A percentile compares a stretch with the other conserved stretches of the same genome.
These are phyloP conservation scores for Musca domestica DNA, from an alignment of 1,140 invertebrate genomes.

Conservation along the genomic window DNA sequence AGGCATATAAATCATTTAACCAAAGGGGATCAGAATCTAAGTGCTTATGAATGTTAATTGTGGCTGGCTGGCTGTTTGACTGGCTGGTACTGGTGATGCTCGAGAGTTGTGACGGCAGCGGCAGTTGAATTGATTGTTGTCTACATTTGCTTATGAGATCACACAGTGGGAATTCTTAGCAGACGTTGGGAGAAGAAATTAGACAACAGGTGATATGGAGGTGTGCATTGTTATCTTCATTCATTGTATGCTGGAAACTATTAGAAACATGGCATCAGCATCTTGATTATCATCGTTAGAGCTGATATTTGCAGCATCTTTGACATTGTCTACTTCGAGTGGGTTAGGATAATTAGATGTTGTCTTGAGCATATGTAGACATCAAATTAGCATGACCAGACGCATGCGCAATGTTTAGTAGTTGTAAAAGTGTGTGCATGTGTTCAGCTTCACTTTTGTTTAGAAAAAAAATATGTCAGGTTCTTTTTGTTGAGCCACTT, in stretches of 20 bases:
- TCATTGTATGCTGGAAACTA: too few species aligned
- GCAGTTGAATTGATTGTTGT: background rate
- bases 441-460: constrained; percentile 17
- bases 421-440: constrained; percentile 5
- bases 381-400: constrained; percentile 17
- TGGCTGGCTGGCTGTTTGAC: too few species aligned
- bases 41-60: too few species aligned
- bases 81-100: too few species aligned
- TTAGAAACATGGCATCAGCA: constrained; percentile 1
- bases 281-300: background rate
- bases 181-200: background rate
- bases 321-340: too few species aligned
- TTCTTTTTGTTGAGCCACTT: background rate
- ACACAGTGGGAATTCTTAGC: constrained; percentile 15
- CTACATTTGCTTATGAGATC: constrained; percentile 7
- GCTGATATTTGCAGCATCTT: too few species aligned
- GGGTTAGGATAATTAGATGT: too few species aligned
- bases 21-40: too few species aligned
- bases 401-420: constrained; percentile 6
- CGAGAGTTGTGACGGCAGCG: too few species aligned
- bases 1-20: too few species aligned
- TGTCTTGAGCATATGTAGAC: too few species aligned
- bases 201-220: background rate
- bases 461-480: background rate
- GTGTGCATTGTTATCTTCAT: too few species aligned